A percentile compares a stretch with the other conserved stretches of the same genome.
These are phyloP conservation scores for Caenorhabditis brenneri DNA, from an alignment of 1,140 invertebrate genomes.

Conservation along the genomic window DNA sequence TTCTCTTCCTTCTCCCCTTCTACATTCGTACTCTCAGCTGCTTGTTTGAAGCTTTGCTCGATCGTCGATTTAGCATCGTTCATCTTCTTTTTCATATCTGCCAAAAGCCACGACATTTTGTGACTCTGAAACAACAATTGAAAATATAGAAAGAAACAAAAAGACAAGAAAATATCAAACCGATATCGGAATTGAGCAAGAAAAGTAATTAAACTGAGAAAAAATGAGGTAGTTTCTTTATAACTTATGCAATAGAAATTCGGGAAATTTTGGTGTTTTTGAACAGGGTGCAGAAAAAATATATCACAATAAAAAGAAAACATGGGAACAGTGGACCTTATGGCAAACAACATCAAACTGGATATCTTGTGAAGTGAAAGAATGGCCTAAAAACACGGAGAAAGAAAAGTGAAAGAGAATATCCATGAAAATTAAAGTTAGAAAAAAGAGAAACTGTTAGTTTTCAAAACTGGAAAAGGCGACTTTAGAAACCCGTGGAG, in stretches of 20 bases:
- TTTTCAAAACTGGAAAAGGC: no score
- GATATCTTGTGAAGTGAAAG: background rate
- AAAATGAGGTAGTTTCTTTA: background rate
- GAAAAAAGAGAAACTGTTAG: background rate
- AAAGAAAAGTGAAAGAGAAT: background rate
- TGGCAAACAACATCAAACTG: background rate
- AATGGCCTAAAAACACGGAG: background rate
- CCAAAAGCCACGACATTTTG: conserved; percentile 43
- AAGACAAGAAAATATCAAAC: background rate
- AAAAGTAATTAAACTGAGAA: background rate
- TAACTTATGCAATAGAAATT: conserved; percentile 3
- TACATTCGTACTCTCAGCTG: background rate
- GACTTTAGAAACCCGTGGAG: no score
- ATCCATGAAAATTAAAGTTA: background rate
- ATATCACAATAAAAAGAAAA: conserved; percentile 2
- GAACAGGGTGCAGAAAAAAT: background rate
- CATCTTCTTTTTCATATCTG: conserved; percentile 42
- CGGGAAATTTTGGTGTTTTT: background rate
- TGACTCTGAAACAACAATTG: background rate
- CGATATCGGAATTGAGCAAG: background rate
- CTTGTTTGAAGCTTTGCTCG: conserved; percentile 29
- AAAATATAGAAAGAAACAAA: no score
- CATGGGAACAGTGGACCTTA: no score
- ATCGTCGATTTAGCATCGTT: conserved; percentile 26
- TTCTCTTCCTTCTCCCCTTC: background rate